Evolutionary conservation across 2,888 invertebrate genomes (phyloP).

Genomic region (Gryllus longicercus): DNA sequence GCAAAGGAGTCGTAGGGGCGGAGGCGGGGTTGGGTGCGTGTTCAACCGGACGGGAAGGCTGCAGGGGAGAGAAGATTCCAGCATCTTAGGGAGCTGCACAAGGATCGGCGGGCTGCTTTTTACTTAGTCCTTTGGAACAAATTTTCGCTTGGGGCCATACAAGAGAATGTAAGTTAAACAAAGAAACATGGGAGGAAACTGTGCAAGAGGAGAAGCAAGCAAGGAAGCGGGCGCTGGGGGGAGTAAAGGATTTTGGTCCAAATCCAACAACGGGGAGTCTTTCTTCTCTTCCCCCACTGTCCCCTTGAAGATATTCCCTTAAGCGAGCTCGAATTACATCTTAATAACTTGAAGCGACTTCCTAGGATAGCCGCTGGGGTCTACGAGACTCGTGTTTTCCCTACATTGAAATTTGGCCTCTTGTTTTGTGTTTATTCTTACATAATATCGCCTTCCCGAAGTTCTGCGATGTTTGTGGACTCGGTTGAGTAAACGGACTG

Average conservation of each 20-base stretch:
- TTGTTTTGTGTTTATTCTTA: neutral
- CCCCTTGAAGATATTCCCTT: neutral
- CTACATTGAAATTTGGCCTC: neutral
- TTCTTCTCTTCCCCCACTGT: neutral
- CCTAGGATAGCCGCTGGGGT: neutral
- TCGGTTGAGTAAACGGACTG: too few relatives aligned
- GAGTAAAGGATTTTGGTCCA: constrained; percentile 1
- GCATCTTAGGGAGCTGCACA: neutral
- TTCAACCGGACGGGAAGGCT: neutral
- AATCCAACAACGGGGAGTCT: neutral
- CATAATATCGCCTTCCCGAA: neutral
- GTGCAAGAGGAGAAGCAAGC: neutral
- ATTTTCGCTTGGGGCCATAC: neutral
- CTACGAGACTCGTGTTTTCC: neutral
- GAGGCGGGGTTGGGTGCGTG: neutral
- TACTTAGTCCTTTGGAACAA: neutral
- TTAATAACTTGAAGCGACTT: constrained; percentile 9
- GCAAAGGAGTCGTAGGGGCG: neutral
- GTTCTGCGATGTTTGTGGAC: neutral
- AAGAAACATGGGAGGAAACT: constrained; percentile 5
- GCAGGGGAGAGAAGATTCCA: neutral
- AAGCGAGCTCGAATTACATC: neutral
- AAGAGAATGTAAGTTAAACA: constrained; percentile 10
- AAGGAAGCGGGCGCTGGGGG: neutral
- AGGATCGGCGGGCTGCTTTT: neutral